Evolutionary conservation across 2,888 invertebrate genomes (phyloP).

Genomic region (Trichogramma dendrolimi): DNA sequence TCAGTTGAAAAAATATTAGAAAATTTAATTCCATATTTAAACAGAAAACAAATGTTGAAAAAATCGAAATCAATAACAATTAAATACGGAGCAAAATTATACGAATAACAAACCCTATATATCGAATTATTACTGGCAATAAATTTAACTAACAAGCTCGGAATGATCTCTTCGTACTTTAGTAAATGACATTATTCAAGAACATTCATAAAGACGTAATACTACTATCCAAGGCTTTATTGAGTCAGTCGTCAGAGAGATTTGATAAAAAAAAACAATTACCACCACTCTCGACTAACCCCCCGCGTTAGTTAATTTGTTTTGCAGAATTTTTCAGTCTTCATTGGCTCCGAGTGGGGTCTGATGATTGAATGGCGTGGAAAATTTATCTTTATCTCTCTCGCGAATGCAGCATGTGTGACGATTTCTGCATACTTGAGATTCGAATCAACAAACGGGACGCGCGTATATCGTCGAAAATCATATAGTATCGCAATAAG

Average conservation of each 20-base stretch:
- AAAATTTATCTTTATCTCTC: conserved; percentile 16
- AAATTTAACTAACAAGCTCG: too few relatives aligned
- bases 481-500: too few relatives aligned
- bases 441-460: conserved; percentile 18
- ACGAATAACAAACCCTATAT: too few relatives aligned
- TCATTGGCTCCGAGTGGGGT: conserved; percentile 20
- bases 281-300: conserved; percentile 2
- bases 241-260: not conserved
- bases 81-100: too few relatives aligned
- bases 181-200: too few relatives aligned
- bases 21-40: too few relatives aligned
- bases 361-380: conserved; percentile 9
- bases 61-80: too few relatives aligned
- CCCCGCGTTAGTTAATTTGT: conserved; percentile 11
- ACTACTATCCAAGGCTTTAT: conserved; percentile 9
- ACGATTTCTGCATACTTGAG: not conserved
- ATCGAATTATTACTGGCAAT: too few relatives aligned
- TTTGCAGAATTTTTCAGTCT: not conserved
- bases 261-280: conserved; percentile 1
- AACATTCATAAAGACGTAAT: not conserved
- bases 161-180: too few relatives aligned
- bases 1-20: too few relatives aligned
- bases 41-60: too few relatives aligned
- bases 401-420: too few relatives aligned
- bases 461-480: conserved; percentile 1